Conservation (phyloP, 2,113 vertebrate genomes). For the Tringa solitaria region DNA sequence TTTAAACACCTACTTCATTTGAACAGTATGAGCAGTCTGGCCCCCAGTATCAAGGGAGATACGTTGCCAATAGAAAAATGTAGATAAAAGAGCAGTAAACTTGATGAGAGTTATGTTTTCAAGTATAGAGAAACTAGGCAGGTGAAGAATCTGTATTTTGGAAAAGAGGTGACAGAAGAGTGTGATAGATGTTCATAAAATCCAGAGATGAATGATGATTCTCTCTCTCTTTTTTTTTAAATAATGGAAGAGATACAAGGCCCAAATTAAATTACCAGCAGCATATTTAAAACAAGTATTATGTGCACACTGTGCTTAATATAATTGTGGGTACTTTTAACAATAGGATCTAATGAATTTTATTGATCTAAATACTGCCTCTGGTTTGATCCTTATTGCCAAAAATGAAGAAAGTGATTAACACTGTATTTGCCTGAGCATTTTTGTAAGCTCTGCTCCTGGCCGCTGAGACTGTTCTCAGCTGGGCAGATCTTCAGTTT, state of each 20-base stretch:
- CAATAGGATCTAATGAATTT: neutral
- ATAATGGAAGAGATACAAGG: neutral
- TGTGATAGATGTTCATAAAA: neutral
- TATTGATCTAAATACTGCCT: neutral
- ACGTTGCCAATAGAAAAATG: neutral
- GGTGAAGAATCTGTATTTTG: neutral
- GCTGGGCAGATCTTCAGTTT: neutral
- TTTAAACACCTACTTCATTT: neutral
- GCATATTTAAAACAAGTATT: neutral
- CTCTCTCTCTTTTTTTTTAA: no score
- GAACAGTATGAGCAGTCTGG: neutral
- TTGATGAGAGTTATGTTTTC: neutral
- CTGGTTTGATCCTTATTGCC: neutral
- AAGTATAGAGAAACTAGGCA: neutral
- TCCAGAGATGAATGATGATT: accelerated
- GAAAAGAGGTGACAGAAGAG: neutral
- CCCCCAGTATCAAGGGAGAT: neutral
- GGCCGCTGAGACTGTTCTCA: neutral
- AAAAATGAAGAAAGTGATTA: neutral
- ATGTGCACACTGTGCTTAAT: neutral
- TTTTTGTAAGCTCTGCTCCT: neutral
- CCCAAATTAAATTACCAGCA: neutral
- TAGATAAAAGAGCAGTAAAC: neutral
- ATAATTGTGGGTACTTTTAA: neutral
- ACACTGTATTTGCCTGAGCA: neutral